phyloP scores from a whole-genome alignment of 2,888 invertebrate genomes.

The Drosophila koepferae region DNA sequence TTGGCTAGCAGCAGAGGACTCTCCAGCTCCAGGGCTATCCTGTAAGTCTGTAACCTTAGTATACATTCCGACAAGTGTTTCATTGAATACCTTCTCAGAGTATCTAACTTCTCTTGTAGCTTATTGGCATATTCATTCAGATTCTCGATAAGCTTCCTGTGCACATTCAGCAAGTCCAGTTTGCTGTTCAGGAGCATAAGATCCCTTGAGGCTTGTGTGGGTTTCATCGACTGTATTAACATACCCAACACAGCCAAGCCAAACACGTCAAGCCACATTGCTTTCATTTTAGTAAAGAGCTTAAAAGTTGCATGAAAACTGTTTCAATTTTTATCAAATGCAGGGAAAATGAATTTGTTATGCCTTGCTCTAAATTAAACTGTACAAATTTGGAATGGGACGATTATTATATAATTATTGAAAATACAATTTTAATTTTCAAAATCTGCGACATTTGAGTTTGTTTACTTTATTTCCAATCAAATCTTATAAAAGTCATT shows the following conservation, averaged over 20 bases:
- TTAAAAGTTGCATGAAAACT: not conserved
- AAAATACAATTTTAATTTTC: not conserved
- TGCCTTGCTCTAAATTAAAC: not conserved
- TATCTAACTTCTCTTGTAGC: conserved; percentile 23
- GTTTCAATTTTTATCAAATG: not conserved
- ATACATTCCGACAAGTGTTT: rapidly evolving
- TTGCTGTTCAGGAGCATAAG: conserved; percentile 1
- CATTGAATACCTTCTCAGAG: conserved; percentile 21
- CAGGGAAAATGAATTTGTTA: not conserved
- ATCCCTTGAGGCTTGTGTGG: not conserved
- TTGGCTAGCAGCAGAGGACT: conserved; percentile 21
- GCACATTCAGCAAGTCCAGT: conserved; percentile 22
- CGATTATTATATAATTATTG: not conserved
- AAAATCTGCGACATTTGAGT: too few species aligned
- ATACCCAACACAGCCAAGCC: not conserved
- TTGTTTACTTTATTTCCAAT: too few species aligned
- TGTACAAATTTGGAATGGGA: not conserved
- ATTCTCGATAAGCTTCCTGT: conserved; percentile 24
- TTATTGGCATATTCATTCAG: conserved; percentile 32
- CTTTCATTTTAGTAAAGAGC: not conserved
- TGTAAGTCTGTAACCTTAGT: not conserved
- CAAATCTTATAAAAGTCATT: too few species aligned
- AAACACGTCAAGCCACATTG: conserved; percentile 1
- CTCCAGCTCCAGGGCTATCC: conserved; percentile 31
- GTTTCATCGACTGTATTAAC: not conserved